Evolutionary conservation across 2,113 vertebrate species (phyloP).

Genomic region (Mesocricetus auratus): DNA sequence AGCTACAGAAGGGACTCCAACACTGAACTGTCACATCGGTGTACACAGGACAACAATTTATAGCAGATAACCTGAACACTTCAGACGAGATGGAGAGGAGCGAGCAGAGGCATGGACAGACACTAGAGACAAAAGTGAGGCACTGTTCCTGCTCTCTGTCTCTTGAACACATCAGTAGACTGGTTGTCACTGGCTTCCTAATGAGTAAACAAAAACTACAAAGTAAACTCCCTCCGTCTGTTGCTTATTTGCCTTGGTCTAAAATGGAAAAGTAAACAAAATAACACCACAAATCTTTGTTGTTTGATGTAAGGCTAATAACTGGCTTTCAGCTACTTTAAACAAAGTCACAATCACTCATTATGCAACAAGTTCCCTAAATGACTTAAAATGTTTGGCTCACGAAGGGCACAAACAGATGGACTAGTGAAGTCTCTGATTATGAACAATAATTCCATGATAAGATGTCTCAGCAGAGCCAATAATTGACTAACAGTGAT

Average conservation of each 20-base stretch:
- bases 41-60: not conserved
- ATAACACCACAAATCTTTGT: conserved; percentile 6
- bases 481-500: conserved; percentile 47
- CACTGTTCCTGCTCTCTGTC: not conserved
- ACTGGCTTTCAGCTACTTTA: conserved; percentile 60
- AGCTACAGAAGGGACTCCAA: not conserved
- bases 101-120: not conserved
- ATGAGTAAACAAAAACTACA: conserved; percentile 56
- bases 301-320: conserved; percentile 62
- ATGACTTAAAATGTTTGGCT: conserved; percentile 62
- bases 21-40: not conserved
- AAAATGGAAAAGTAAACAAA: conserved; percentile 75
- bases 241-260: conserved; percentile 72
- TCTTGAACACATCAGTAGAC: not conserved
- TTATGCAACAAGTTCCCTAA: conserved; percentile 50
- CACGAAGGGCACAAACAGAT: conserved; percentile 49
- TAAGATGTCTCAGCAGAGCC: conserved; percentile 42
- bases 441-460: conserved; percentile 54
- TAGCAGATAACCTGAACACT: not conserved
- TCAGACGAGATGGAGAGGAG: not conserved
- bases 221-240: conserved; percentile 61
- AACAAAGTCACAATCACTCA: conserved; percentile 59
- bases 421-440: conserved; percentile 54
- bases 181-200: not conserved
- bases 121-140: not conserved